phyloP scores from a whole-genome alignment of 2,797 vertebrate genomes.

The Allobates femoralis region DNA sequence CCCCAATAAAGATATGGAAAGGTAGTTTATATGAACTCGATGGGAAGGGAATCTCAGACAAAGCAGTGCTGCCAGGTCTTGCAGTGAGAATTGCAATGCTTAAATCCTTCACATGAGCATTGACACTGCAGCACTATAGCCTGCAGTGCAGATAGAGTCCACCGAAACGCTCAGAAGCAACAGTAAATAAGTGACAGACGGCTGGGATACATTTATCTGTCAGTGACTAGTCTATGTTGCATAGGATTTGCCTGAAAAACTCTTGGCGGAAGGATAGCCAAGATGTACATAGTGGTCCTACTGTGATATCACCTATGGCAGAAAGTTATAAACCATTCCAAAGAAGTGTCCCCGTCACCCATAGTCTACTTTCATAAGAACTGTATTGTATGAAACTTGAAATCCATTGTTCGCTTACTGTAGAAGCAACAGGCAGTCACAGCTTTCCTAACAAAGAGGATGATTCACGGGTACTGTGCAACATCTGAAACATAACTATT shows the following conservation, averaged over 20 bases:
- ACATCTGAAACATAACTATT: background rate
- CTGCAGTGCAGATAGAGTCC: constrained; percentile 52
- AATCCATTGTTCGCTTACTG: background rate
- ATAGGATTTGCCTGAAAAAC: constrained; percentile 25
- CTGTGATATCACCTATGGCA: background rate
- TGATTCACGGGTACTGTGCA: background rate
- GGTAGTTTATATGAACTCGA: background rate
- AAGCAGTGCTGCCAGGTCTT: background rate
- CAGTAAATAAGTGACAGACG: constrained; percentile 23
- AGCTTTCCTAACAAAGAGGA: background rate
- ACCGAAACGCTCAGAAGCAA: background rate
- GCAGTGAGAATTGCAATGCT: background rate
- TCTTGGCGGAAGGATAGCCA: background rate
- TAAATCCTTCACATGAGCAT: constrained; percentile 27
- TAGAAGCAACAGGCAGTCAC: background rate
- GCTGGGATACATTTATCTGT: background rate
- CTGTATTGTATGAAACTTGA: background rate
- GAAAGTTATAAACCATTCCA: background rate
- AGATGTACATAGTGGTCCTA: background rate
- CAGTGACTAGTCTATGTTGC: constrained; percentile 6
- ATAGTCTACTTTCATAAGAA: background rate
- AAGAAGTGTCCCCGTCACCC: no score
- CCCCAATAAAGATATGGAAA: background rate
- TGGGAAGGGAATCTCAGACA: background rate
- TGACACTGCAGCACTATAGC: constrained; percentile 41